phyloP scores from a whole-genome alignment of 2,113 vertebrate genomes.

The Oceanites oceanicus region DNA sequence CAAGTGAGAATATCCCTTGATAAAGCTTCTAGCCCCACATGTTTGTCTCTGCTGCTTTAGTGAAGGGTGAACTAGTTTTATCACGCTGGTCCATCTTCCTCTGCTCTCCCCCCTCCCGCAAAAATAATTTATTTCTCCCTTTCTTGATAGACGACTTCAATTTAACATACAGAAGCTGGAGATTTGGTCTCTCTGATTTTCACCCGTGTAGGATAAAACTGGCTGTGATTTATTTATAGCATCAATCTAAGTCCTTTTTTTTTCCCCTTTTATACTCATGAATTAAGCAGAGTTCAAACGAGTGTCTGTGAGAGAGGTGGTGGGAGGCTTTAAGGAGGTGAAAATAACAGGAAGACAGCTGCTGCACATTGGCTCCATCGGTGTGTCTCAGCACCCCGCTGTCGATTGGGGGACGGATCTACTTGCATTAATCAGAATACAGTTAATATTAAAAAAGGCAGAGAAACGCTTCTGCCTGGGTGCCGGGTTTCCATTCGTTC shows the following conservation, averaged over 20 bases:
- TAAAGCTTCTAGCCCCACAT: not conserved
- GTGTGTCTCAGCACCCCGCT: not conserved
- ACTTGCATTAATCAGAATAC: not conserved
- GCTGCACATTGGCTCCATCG: not conserved
- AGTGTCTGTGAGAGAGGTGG: not conserved
- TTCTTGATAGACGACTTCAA: not conserved
- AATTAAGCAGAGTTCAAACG: slow-evolving; percentile 19
- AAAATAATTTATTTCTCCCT: not conserved
- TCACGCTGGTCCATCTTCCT: not conserved
- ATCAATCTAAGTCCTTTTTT: not conserved
- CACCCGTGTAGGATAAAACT: not conserved
- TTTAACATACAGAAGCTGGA: not conserved
- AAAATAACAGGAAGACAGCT: slow-evolving; percentile 55
- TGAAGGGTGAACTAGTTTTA: not conserved
- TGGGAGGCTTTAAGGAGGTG: slow-evolving; percentile 11
- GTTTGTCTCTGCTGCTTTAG: not conserved
- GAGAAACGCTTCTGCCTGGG: not conserved
- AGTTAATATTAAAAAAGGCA: not conserved
- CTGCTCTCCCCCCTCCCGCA: not conserved
- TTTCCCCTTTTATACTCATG: not conserved
- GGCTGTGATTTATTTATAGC: slow-evolving; percentile 8
- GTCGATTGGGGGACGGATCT: not conserved
- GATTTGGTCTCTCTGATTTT: not conserved
- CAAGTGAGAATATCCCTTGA: not conserved
- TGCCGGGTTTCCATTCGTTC: not conserved